Conservation (phyloP, 1,140 invertebrate species). For the Drosophila bifasciata region DNA sequence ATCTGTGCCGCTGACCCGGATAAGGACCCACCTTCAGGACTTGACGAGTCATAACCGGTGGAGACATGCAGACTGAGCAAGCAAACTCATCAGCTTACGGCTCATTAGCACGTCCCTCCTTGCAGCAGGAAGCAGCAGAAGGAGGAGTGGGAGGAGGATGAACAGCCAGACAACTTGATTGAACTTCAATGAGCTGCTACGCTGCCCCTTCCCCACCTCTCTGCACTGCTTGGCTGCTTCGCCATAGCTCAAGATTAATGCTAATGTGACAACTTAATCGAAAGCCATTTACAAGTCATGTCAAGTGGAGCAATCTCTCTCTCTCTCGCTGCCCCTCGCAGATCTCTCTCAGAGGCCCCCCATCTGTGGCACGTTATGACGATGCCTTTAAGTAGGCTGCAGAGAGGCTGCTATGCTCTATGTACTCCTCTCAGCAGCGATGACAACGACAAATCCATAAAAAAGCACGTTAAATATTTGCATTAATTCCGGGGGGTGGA, state of each 20-base stretch:
- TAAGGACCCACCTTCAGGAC: constrained; percentile 30
- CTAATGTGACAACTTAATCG: constrained; percentile 83
- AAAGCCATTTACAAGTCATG: constrained; percentile 82
- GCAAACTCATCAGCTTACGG: constrained; percentile 57
- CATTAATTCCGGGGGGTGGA: constrained; percentile 64
- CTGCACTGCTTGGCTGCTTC: constrained; percentile 7
- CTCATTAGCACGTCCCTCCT: constrained; percentile 64
- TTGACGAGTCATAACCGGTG: constrained; percentile 15
- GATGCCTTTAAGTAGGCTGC: constrained; percentile 35
- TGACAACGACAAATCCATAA: constrained; percentile 78
- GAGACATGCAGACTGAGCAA: constrained; percentile 17
- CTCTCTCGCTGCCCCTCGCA: constrained; percentile 21
- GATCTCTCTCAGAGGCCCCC: constrained; percentile 5
- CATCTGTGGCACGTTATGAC: constrained; percentile 46
- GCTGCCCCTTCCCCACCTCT: constrained; percentile 18
- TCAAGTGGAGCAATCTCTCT: constrained; percentile 54
- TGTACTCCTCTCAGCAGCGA: constrained; percentile 14
- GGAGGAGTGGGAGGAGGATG: neutral
- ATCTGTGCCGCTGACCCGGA: constrained; percentile 35
- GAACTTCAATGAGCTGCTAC: constrained; percentile 60
- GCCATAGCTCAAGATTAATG: constrained; percentile 68
- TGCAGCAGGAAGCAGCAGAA: too few relatives aligned
- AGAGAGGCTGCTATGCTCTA: neutral
- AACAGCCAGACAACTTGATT: constrained; percentile 68
- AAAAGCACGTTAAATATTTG: constrained; percentile 79